Conservation (phyloP, 1,140 invertebrate species). For the Pygmarrhopalites habei region DNA sequence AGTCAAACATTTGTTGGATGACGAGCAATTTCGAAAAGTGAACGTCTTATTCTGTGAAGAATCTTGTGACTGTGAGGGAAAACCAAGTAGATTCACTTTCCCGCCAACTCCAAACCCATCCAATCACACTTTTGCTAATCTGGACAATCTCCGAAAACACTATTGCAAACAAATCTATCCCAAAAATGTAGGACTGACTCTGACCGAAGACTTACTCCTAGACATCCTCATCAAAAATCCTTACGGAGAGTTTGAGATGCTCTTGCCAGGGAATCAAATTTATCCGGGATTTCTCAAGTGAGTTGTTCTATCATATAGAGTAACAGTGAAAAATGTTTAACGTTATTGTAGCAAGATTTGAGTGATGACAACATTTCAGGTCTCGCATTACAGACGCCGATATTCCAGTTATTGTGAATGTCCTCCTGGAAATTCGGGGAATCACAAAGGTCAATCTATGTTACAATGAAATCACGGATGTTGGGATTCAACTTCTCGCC, state of each 20-base stretch:
- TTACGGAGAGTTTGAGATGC: conserved; percentile 2
- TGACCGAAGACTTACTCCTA: background rate
- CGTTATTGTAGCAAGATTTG: background rate
- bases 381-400: background rate
- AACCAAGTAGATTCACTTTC: background rate
- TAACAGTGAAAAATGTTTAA: background rate
- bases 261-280: background rate
- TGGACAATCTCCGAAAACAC: background rate
- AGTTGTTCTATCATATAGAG: too few relatives aligned
- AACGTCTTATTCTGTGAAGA: too few relatives aligned
- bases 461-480: conserved; percentile 8
- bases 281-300: background rate
- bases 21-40: too few relatives aligned
- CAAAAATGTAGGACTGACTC: background rate
- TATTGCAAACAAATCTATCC: background rate
- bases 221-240: background rate
- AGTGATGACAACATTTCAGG: too few relatives aligned
- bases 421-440: background rate
- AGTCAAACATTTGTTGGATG: too few relatives aligned
- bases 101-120: background rate
- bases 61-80: too few relatives aligned
- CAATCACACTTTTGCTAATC: background rate
- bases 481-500: background rate
- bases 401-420: background rate
- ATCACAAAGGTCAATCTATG: conserved; percentile 1